Base-by-base conservation (phyloP, 2,113 vertebrate genomes). In the Centrocercus urophasianus region DNA sequence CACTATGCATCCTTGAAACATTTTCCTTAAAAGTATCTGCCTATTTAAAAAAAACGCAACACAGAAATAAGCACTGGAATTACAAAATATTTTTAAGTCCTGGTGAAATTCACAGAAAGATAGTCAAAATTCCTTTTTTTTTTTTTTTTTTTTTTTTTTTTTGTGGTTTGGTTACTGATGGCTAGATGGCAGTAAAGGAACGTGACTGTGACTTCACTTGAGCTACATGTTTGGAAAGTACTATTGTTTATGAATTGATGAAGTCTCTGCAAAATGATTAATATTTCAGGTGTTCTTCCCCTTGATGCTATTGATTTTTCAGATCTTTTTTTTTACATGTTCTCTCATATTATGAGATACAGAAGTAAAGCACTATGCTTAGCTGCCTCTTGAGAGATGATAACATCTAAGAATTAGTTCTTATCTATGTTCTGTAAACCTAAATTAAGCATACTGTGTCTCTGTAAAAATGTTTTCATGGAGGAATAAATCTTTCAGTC, bases 131-230 rank as follows among this genome's bases (percentile, higher is more conserved):
- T 3, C 17, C 1, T 2, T 84, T 67, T 28, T 60, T 74, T 32
- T 22, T 69, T 43, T 69, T 43, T 60, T 36, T 2, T 84, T 67
- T 56, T 60, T 74, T 32, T 22, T 70, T 43, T 45, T 67, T 60
- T 36, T 59, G 42, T 64, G 50, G 36, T 12, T 10, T 70, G 25
- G 0, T 50, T 67, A 21, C 13, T 5, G 11, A 45, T 80, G 72
- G 83, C 94, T 96, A 97, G 96, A 13, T 89, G 94, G 91, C 94
- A 94, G 94, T 69, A 82, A 25, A 89, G 64, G 83, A 86, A 32
- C 13, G 47, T 75, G 59, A 13, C 38, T 59, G 30, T 11, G 3
- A 2, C 72, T 73, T 30, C 42, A 22, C 61, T 78, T 72, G 20
- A 6, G 2, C 66, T 28, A 2, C 1, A 0, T n/a, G 8, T 34